Percentiles rank a stretch among this genome's conserved stretches.
Evolutionary conservation across 2,888 invertebrate species (phyloP).

Genomic region (Camptogramma bilineatum): DNA sequence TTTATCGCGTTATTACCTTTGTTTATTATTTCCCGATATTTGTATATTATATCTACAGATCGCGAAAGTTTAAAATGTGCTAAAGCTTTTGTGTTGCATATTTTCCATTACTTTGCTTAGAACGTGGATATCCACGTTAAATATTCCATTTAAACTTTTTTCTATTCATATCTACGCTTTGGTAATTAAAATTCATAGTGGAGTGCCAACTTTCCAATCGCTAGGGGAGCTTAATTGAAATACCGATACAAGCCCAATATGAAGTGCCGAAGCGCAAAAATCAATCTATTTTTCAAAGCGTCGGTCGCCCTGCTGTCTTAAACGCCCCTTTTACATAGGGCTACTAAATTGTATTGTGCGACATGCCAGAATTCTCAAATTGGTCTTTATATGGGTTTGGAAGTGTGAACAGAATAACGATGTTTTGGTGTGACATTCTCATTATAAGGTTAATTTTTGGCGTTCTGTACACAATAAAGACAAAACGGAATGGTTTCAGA

Average conservation of each 20-base stretch:
- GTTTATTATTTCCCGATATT: too few species aligned
- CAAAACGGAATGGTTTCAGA: too few species aligned
- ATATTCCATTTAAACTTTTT: not conserved
- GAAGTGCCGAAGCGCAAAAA: not conserved
- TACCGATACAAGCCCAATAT: not conserved
- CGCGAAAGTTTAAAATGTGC: too few species aligned
- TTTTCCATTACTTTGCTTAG: too few species aligned
- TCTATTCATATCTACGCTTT: not conserved
- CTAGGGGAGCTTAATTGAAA: not conserved
- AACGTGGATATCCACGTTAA: too few species aligned
- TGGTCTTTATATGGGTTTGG: not conserved
- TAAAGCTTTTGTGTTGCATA: too few species aligned
- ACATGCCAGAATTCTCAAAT: not conserved
- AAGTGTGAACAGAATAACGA: not conserved
- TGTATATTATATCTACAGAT: too few species aligned
- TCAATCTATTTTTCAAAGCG: not conserved
- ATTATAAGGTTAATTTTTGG: not conserved
- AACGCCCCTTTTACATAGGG: not conserved
- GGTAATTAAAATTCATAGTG: not conserved
- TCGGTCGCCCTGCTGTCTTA: not conserved
- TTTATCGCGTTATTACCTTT: too few species aligned
- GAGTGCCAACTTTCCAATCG: not conserved
- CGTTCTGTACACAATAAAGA: not conserved
- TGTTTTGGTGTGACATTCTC: not conserved
- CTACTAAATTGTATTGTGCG: not conserved